Conservation (phyloP, 2,113 vertebrate species). For the Nycticryphes semicollaris region DNA sequence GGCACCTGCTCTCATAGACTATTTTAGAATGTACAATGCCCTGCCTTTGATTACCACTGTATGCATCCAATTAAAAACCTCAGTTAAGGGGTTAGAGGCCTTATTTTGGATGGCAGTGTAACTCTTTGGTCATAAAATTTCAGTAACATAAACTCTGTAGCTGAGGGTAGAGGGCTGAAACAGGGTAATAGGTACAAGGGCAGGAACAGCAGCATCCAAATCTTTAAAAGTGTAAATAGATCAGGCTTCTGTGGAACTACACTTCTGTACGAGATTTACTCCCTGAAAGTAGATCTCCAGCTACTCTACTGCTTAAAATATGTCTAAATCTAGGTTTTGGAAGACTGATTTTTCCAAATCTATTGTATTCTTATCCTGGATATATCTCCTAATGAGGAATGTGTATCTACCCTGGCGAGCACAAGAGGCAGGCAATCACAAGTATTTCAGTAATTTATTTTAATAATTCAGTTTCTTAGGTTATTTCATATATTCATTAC, state of each 20-base stretch:
- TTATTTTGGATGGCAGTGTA: neutral
- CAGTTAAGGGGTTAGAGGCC: neutral
- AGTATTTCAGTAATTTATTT: neutral
- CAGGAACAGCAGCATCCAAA: neutral
- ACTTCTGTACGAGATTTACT: neutral
- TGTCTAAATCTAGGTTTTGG: neutral
- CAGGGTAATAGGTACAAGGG: neutral
- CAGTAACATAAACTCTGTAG: neutral
- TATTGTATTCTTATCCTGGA: neutral
- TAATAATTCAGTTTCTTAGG: neutral
- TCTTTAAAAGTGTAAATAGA: neutral
- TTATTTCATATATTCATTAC: neutral
- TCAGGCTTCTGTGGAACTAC: neutral
- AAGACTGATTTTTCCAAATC: neutral
- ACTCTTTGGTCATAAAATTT: neutral
- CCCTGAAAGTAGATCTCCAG: neutral
- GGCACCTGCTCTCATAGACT: neutral
- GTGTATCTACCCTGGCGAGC: accelerated
- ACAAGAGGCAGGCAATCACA: neutral
- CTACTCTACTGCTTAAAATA: accelerated
- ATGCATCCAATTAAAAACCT: neutral
- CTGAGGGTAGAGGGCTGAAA: neutral
- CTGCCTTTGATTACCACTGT: neutral
- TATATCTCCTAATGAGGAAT: neutral
- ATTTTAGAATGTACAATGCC: neutral